phyloP scores from a whole-genome alignment of 2,113 vertebrate species.

The Triplophysa rosa region DNA sequence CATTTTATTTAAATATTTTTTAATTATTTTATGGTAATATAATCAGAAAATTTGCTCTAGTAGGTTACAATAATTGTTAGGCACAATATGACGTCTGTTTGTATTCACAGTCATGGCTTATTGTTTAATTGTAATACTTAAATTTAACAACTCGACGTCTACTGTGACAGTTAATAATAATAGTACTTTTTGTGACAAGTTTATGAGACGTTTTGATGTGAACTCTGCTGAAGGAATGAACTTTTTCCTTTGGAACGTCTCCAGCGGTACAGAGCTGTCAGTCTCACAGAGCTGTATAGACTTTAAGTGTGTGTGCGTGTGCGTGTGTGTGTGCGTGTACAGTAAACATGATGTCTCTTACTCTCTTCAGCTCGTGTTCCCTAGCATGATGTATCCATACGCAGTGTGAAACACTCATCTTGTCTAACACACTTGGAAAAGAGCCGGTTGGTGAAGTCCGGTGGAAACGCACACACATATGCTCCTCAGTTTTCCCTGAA shows the following conservation, averaged over 20 bases:
- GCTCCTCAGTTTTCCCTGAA: constrained; percentile 15
- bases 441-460: background rate
- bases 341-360: constrained; percentile 3
- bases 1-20: too few relatives aligned
- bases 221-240: background rate
- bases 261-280: background rate
- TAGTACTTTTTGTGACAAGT: too few relatives aligned
- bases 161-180: too few relatives aligned
- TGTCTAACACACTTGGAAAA: constrained; percentile 17
- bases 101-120: too few relatives aligned
- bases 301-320: background rate
- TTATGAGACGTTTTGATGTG: background rate
- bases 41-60: too few relatives aligned
- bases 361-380: constrained; percentile 5
- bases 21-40: too few relatives aligned
- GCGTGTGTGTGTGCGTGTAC: background rate
- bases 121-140: too few relatives aligned
- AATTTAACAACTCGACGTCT: too few relatives aligned
- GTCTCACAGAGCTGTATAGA: background rate
- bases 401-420: constrained; percentile 29
- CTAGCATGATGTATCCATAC: constrained; percentile 9
- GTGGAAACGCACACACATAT: constrained; percentile 38
- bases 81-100: too few relatives aligned
- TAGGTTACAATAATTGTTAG: too few relatives aligned
- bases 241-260: background rate